Conservation (phyloP, 2,797 vertebrate genomes). For the Gymnothorax javanicus region DNA sequence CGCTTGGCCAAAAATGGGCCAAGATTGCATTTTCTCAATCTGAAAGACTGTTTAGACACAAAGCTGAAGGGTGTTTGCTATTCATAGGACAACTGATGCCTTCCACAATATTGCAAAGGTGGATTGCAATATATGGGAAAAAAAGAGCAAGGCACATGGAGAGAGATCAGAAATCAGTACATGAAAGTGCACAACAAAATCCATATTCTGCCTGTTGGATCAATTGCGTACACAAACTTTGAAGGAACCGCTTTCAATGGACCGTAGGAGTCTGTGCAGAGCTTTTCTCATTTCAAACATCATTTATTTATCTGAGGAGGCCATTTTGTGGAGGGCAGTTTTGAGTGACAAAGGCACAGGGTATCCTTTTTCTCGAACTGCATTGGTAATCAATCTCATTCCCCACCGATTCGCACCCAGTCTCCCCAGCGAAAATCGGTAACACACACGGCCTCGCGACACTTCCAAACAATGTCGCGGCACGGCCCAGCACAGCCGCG, state of each 20-base stretch:
- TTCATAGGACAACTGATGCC: not conserved
- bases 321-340: not conserved
- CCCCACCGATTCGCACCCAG: not conserved
- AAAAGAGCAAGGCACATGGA: not conserved
- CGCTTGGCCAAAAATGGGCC: not conserved
- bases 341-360: not conserved
- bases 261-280: not conserved
- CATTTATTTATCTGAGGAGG: not conserved
- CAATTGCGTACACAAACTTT: not conserved
- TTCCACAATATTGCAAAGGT: not conserved
- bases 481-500: not conserved
- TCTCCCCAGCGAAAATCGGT: not conserved
- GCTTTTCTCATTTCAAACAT: slow-evolving; percentile 6
- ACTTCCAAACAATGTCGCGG: not conserved
- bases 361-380: not conserved
- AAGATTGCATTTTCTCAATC: not conserved
- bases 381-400: not conserved
- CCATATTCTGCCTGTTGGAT: not conserved
- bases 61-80: not conserved
- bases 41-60: not conserved
- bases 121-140: not conserved
- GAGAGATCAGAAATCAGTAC: not conserved
- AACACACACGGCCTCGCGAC: not conserved
- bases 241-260: not conserved
- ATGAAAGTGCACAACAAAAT: not conserved